phyloP scores from a whole-genome alignment of 2,888 invertebrate species.

The Kuschelorhynchus macadamiae region DNA sequence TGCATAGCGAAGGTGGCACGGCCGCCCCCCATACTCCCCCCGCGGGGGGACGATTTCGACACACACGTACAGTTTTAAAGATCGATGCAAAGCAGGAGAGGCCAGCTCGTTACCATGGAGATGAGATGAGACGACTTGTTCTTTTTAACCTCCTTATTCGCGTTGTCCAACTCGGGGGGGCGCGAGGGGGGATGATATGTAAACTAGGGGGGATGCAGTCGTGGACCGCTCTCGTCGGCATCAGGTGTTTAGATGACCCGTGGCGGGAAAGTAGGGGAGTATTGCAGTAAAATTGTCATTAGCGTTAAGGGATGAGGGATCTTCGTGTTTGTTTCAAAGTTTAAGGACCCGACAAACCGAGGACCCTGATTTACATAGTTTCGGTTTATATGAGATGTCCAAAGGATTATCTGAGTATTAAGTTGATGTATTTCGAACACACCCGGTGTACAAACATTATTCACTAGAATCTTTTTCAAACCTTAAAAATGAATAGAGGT shows the following conservation, averaged over 20 bases:
- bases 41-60: constrained; percentile 58
- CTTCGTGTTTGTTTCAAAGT: background rate
- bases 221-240: constrained; percentile 53
- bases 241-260: constrained; percentile 47
- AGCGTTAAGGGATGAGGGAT: background rate
- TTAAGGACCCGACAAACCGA: constrained; percentile 36
- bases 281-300: constrained; percentile 46
- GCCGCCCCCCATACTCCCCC: constrained; percentile 32
- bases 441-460: too few species aligned
- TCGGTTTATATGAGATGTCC: too few species aligned
- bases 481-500: too few species aligned
- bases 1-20: constrained; percentile 51
- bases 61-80: constrained; percentile 68
- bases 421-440: too few species aligned
- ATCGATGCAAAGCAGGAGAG: constrained; percentile 70
- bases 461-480: too few species aligned
- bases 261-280: constrained; percentile 34
- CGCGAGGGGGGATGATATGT: constrained; percentile 33
- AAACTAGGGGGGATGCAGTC: constrained; percentile 56
- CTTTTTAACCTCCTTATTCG: constrained; percentile 70
- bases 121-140: constrained; percentile 70
- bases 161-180: constrained; percentile 58
- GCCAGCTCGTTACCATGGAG: constrained; percentile 71
- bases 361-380: too few species aligned
- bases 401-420: too few species aligned